Base-by-base conservation (phyloP, 2,113 vertebrate species). In the Melanotaenia duboulayi region DNA sequence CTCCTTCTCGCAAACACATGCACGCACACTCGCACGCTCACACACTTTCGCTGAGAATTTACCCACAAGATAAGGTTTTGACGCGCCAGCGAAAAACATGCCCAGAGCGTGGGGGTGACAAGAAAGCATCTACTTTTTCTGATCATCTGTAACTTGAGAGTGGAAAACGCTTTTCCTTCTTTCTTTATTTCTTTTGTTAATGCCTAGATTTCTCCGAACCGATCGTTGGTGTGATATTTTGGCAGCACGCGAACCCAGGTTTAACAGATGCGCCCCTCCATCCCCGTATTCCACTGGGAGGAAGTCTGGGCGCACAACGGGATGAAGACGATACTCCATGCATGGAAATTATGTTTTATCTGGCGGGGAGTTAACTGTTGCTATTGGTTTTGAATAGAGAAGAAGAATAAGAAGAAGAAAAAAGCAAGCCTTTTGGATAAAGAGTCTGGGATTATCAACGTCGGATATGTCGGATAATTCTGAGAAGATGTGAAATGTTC, bases 361-460 rank as follows among this genome's bases (percentile, higher is more conserved):
- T 73, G 37, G 76, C 39, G 65, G 74, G 71, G 73, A 76, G 63
- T 69, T 60, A 81, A 68, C 70, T 86, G 70, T 82, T 78, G 80
- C 35, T 50, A 11, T 37, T 64, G 62, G 16, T 32, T 65, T 59
- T 67, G 17, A 48, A 46, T 52, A 49, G 3, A 44, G 7, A 35
- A 35, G 8, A 35, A 35, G 8, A 35, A 8, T 5, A 35, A 35
- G 7, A 35, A 9, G 7, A 28, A 28, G 7, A 35, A 9, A 20
- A n/a, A 59, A 58, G 17, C 73, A 68, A 69, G 63, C 71, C 48
- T 69, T 72, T 79, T 76, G 86, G 76, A 75, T 74, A 68, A 72
- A 39, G 11, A 48, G 35, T 57, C 37, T 40, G 57, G 73, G 62
- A 76, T 78, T 73, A 52, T 42, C 54, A 71, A 70, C 71, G 32